Percentiles rank a stretch among this genome's conserved stretches.
phyloP scores from a whole-genome alignment of 2,888 invertebrate species.

The Disparrhopalites patrizii region DNA sequence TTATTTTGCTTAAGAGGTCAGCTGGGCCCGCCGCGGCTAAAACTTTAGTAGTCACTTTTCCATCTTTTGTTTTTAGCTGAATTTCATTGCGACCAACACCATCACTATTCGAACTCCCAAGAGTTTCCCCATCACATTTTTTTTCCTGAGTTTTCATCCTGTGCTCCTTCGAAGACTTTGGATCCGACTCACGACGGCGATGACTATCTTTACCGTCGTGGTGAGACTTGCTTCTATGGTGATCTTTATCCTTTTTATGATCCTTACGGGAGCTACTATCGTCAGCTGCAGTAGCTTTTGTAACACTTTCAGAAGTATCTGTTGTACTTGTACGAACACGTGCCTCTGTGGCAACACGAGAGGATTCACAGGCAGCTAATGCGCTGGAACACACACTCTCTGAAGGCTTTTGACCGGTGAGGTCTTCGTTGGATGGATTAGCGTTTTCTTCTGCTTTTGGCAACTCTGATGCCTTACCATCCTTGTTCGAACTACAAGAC shows the following conservation, averaged over 20 bases:
- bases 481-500: no score
- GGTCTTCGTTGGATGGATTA: not conserved
- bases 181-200: conserved; percentile 5
- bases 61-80: conserved; percentile 42
- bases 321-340: no score
- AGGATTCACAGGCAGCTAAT: no score
- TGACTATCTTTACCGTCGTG: conserved; percentile 4
- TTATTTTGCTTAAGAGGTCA: conserved; percentile 42
- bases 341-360: no score
- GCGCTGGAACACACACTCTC: conserved; percentile 5
- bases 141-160: not conserved
- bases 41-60: conserved; percentile 41
- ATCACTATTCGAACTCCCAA: not conserved
- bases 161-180: not conserved
- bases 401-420: not conserved
- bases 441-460: not conserved
- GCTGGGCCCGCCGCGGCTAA: conserved; percentile 40
- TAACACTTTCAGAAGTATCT: no score
- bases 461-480: no score
- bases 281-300: no score
- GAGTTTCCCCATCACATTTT: not conserved
- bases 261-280: no score
- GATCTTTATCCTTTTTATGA: no score
- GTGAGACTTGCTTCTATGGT: not conserved
- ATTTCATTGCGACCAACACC: conserved; percentile 34